Evolutionary conservation across 2,113 vertebrate genomes (phyloP).

Genomic region (Corythaeola cristata): DNA sequence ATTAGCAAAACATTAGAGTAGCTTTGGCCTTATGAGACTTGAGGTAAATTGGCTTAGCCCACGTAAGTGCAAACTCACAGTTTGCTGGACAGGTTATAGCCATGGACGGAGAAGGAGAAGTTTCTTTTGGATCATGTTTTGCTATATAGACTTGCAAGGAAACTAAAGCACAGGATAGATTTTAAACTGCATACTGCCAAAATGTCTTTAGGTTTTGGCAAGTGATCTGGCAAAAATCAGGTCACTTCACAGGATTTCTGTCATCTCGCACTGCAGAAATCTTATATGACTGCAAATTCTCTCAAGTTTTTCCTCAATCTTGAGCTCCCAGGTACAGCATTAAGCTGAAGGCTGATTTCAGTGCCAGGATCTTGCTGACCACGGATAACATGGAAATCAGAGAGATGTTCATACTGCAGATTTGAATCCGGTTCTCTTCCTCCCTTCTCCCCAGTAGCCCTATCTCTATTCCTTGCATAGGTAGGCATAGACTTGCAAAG

Average conservation of each 20-base stretch:
- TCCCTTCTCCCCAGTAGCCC: neutral
- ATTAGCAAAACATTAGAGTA: conserved; percentile 30
- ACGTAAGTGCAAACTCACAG: neutral
- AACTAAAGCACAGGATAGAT: neutral
- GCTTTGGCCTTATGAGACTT: conserved; percentile 21
- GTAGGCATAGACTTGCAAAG: neutral
- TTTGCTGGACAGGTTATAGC: neutral
- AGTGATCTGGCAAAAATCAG: neutral
- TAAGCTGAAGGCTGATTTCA: neutral
- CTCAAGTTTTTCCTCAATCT: neutral
- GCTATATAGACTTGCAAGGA: neutral
- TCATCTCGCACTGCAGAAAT: neutral
- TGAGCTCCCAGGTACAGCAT: neutral
- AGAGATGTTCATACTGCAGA: neutral
- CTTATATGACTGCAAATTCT: neutral
- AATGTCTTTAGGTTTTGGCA: neutral
- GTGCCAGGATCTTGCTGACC: neutral
- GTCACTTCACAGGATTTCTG: neutral
- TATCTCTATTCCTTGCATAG: neutral
- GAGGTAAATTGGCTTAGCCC: conserved; percentile 23
- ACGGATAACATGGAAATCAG: neutral
- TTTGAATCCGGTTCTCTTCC: neutral
- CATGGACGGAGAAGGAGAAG: neutral
- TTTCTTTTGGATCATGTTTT: neutral
- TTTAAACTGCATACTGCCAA: neutral